Base-by-base conservation (phyloP, 2,797 vertebrate genomes). In the Muscicapa striata region DNA sequence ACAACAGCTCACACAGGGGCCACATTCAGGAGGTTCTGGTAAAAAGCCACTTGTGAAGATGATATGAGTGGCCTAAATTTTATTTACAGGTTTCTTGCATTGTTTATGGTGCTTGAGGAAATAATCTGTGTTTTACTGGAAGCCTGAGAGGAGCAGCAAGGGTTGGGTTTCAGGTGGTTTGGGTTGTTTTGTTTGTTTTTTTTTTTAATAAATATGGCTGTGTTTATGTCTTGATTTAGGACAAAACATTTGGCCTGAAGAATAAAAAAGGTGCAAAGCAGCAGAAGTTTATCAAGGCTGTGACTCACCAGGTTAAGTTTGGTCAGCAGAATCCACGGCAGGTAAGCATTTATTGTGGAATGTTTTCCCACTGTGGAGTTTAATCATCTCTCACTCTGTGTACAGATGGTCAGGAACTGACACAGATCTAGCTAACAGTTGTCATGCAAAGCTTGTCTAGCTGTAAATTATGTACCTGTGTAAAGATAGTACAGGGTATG, bases 241-340 rank as follows among this genome's bases (percentile, higher is more conserved):
- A 99, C 87, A 99, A 99, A 97, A 99, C 99, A 23, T 99, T 99
- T 94, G 99, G 99, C 41, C 97, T 99, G 66, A 99, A 99, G 97
- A 99, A 99, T 97, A 99, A 99, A 87, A 99, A 99, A 95, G 99
- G 99, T 79, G 99, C 98, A 89, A 99, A 99, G 94, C 99, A 99
- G 92, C 99, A 99, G 96, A 99, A 99, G 92, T 99, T 98, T 94
- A 99, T 99, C 96, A 99, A 99, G 95, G 98, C 99, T 87, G 99
- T 99, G 21, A 99, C 99, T 70, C 99, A 99, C 67, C 99, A 99
- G 96, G 99, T 99, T 82, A 99, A 99, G 96, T 97, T 98, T 94
- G 98, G 98, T 48, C 98, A 98, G 77, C 97, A 98, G 78, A 98
- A 98, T 89, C 98, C 98, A 81, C 97, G 98, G 46, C 96, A 98